Conservation (phyloP, 2,113 vertebrate species). For the Erythrocercus mccallii region DNA sequence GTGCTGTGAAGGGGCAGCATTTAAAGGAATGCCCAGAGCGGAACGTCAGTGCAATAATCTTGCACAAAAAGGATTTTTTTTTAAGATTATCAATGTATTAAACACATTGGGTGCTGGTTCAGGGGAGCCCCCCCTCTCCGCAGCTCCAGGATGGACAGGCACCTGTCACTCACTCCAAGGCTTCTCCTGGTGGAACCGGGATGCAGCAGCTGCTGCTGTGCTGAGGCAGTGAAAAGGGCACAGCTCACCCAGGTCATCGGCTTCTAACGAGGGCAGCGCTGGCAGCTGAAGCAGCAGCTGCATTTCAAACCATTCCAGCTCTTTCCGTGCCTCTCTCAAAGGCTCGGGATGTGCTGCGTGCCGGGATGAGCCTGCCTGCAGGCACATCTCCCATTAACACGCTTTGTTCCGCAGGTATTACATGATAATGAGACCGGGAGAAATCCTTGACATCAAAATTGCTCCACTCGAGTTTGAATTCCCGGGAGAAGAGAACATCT, state of each 20-base stretch:
- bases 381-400: not conserved
- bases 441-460: not conserved
- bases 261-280: not conserved
- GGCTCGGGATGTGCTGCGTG: not conserved
- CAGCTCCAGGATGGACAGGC: rapidly evolving
- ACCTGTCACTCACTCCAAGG: not conserved
- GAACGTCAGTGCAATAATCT: rapidly evolving
- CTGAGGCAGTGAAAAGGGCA: not conserved
- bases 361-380: not conserved
- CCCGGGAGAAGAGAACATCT: not conserved
- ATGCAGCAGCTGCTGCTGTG: not conserved
- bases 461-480: not conserved
- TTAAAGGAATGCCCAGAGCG: no score
- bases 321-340: not conserved
- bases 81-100: no score
- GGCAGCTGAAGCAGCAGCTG: not conserved
- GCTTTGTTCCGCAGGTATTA: not conserved
- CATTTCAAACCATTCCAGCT: not conserved
- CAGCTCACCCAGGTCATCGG: not conserved
- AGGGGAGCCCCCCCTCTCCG: rapidly evolving
- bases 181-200: not conserved
- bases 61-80: not conserved
- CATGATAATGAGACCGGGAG: not conserved
- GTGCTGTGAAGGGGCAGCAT: not conserved
- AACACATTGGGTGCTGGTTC: not conserved